Conservation (phyloP, 2,888 invertebrate species). For the Corbicula japonica region DNA sequence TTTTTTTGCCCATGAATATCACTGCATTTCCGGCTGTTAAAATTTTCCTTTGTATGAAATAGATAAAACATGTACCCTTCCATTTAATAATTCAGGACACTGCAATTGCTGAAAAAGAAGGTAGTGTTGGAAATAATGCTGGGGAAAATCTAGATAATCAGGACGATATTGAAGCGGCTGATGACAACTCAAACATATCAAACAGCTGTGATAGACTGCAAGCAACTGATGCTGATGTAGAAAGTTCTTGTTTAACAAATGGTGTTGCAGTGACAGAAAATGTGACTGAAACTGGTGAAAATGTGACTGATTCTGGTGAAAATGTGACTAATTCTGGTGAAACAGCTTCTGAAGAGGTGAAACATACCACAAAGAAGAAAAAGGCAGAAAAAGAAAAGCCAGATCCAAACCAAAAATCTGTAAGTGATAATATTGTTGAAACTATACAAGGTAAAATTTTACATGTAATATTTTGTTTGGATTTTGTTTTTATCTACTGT, state of each 20-base stretch:
- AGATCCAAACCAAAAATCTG: conserved; percentile 57
- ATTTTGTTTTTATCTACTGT: too few species aligned
- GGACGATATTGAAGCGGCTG: conserved; percentile 10
- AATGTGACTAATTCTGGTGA: conserved; percentile 5
- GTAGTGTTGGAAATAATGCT: conserved; percentile 1
- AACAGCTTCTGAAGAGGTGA: not conserved
- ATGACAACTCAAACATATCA: too few species aligned
- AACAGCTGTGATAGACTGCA: conserved; percentile 45
- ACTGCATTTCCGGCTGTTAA: too few species aligned
- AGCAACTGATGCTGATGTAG: too few species aligned
- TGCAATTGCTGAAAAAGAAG: not conserved
- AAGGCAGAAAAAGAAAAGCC: conserved; percentile 49
- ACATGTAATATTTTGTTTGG: too few species aligned
- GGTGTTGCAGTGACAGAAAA: conserved; percentile 7
- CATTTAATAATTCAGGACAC: too few species aligned
- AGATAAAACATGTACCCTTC: too few species aligned
- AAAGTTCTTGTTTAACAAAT: too few species aligned
- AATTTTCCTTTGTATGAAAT: too few species aligned
- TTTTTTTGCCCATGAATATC: too few species aligned
- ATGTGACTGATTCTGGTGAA: conserved; percentile 2
- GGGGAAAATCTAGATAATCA: not conserved
- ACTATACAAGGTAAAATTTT: not conserved
- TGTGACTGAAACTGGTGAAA: conserved; percentile 4
- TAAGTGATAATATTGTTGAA: conserved; percentile 19
- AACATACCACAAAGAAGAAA: conserved; percentile 43